Base-by-base conservation (phyloP, 2,797 vertebrate genomes). In the Neomorphus geoffroyi region DNA sequence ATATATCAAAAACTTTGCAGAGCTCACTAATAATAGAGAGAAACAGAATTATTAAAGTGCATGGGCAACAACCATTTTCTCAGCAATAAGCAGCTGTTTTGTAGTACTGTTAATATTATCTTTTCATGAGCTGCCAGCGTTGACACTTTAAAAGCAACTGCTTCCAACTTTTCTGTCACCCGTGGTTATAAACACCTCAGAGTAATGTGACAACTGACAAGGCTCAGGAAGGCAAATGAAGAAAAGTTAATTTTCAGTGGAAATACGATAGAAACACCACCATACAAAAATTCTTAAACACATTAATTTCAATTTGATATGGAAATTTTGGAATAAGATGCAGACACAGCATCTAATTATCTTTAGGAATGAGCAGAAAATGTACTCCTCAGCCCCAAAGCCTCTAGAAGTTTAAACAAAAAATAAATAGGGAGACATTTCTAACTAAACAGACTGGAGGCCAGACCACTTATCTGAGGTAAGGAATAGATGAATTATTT, bases 61-160 rank as follows among this genome's bases (percentile, higher is more conserved):
- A 45, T 11, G 66, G 71, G 39, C 35, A 79, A 9, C 18, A 7
- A 48, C n/a, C 18, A 73, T 81, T 88, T 86, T 92, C 80, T 54
- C 78, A 90, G 66, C 51, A 84, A 88, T 45, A 14, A 75, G 30
- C 43, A 75, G 39, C 61, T 81, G 45, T 46, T 75, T 41, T 64
- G 4, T 41, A 56, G 37, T 35, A 28, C 32, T 60, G 35, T 64
- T 87, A 91, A 28, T 70, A 83, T n/a, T 33, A 88, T 32, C n/a
- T 86, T 70, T 67, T 33, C 56, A 80, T 53, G 24, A 92, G 39
- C 74, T 80, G 78, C 48, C 83, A 93, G 11, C 8, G n/a, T 51
- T 58, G 80, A 90, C 78, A 84, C 56, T 82, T 88, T 50, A 87
- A 90, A 95, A 94, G 80, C 71, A 91, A 89, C 43, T 83, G 33